phyloP scores from a whole-genome alignment of 2,797 vertebrate genomes.

The Sparus aurata region DNA sequence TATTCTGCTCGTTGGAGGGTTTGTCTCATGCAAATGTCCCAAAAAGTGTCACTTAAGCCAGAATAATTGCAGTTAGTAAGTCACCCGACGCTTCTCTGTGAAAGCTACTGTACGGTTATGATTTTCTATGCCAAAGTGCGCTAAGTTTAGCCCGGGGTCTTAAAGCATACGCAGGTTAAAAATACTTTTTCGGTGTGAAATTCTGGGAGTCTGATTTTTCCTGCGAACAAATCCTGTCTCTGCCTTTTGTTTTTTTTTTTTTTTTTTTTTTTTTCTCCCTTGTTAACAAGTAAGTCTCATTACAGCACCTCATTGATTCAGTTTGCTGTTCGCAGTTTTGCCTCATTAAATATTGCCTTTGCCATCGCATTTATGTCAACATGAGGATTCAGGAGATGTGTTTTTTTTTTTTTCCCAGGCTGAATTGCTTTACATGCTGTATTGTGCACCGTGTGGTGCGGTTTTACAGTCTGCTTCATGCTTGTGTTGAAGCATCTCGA shows the following conservation, averaged over 20 bases:
- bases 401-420: conserved; percentile 29
- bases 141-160: background rate
- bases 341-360: conserved; percentile 28
- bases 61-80: background rate
- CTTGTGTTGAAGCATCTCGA: conserved; percentile 37
- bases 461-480: conserved; percentile 40
- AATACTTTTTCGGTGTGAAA: background rate
- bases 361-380: conserved; percentile 25
- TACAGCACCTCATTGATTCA: conserved; percentile 37
- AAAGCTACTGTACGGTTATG: background rate
- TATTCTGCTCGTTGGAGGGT: background rate
- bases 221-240: conserved; percentile 1
- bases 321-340: conserved; percentile 44
- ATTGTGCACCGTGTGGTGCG: background rate
- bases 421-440: conserved; percentile 17
- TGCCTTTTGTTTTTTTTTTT: conserved; percentile 2
- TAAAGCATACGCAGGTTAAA: background rate
- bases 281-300: conserved; percentile 24
- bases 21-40: background rate
- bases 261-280: conserved; percentile 1
- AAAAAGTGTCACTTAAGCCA: background rate
- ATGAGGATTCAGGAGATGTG: conserved; percentile 21
- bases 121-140: background rate
- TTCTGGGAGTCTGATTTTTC: background rate
- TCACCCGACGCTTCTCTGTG: background rate